Evolutionary conservation across 2,113 vertebrate species (phyloP).

Genomic region (Falcunculus frontatus): DNA sequence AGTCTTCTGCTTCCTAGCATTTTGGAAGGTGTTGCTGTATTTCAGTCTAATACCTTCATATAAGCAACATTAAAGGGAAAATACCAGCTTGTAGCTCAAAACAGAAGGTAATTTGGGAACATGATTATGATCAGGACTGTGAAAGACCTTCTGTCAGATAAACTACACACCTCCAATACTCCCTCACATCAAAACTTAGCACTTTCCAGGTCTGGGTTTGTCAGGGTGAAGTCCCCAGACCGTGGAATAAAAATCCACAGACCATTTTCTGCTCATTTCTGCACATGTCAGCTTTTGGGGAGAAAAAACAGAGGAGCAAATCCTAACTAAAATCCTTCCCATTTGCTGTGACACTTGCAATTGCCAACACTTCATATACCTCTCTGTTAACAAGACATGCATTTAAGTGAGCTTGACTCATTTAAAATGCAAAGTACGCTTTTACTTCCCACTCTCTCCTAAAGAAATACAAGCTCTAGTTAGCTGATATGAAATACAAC

Average conservation of each 20-base stretch:
- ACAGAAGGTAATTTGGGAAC: neutral
- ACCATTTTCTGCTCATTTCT: neutral
- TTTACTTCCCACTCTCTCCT: neutral
- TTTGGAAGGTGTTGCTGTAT: neutral
- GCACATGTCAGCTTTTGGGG: neutral
- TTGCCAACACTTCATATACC: neutral
- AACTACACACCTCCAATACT: neutral
- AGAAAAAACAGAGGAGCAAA: neutral
- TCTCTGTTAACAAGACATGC: neutral
- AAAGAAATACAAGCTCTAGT: neutral
- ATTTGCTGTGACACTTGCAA: neutral
- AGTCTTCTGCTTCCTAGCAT: neutral
- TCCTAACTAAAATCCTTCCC: neutral
- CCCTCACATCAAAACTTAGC: neutral
- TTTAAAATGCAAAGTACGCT: neutral
- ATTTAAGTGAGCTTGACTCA: neutral
- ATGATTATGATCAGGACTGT: neutral
- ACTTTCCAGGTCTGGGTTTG: neutral
- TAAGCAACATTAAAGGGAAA: neutral
- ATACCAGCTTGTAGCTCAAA: neutral
- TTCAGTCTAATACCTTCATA: neutral
- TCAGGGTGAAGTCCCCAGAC: neutral
- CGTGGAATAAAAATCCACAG: neutral
- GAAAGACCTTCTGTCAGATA: neutral
- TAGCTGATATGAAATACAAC: slow-evolving; percentile 1